phyloP scores from a whole-genome alignment of 2,888 invertebrate genomes.

The Plagodis dolabraria region DNA sequence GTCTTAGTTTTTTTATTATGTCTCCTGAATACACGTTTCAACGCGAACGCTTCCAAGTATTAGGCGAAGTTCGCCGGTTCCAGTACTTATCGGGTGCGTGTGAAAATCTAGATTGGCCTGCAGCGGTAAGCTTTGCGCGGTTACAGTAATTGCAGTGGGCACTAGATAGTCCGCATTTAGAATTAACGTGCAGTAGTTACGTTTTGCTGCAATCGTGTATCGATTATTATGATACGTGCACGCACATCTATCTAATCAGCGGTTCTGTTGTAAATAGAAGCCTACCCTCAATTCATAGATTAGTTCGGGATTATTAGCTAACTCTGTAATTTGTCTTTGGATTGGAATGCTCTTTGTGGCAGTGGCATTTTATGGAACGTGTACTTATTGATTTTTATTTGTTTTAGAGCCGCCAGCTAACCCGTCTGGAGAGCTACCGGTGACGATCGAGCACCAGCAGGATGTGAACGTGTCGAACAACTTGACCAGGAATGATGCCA shows the following conservation, averaged over 20 bases:
- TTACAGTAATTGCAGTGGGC: constrained; percentile 63
- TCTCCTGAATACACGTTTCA: constrained; percentile 36
- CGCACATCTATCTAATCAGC: constrained; percentile 57
- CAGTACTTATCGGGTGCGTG: constrained; percentile 63
- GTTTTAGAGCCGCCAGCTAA: constrained; percentile 80
- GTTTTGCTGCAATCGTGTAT: constrained; percentile 67
- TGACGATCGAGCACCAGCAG: constrained; percentile 91
- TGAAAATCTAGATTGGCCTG: constrained; percentile 67
- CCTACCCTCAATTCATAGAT: constrained; percentile 53
- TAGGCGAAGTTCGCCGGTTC: constrained; percentile 30
- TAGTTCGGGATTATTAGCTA: constrained; percentile 56
- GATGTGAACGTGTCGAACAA: constrained; percentile 89
- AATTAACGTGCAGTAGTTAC: constrained; percentile 44
- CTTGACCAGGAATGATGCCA: constrained; percentile 90
- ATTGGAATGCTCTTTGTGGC: constrained; percentile 37
- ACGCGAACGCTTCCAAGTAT: constrained; percentile 44
- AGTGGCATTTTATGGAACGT: constrained; percentile 28
- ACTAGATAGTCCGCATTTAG: constrained; percentile 58
- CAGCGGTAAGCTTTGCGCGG: constrained; percentile 57
- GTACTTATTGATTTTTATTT: constrained; percentile 46
- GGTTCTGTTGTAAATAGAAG: constrained; percentile 51
- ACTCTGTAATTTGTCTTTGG: constrained; percentile 40
- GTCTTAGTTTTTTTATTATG: constrained; percentile 36
- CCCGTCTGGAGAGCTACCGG: constrained; percentile 86
- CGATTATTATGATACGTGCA: constrained; percentile 71